Evolutionary conservation across 1,140 invertebrate genomes (phyloP).

Genomic region (Drosophila ficusphila): DNA sequence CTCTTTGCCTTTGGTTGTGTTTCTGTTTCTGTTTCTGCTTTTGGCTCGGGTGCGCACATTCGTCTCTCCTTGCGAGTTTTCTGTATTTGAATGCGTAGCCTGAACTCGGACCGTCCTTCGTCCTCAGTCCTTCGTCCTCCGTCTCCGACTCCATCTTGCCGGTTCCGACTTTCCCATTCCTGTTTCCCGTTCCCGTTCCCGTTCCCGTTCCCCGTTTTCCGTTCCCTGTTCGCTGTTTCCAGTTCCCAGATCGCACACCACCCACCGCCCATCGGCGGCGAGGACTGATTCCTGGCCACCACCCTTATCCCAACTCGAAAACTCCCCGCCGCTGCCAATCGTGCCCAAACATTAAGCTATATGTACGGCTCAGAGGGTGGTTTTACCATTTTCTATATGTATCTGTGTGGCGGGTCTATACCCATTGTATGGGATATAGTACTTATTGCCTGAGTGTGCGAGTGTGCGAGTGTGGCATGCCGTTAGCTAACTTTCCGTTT

Average conservation of each 20-base stretch:
- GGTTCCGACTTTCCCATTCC: slow-evolving; percentile 11
- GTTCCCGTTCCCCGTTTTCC: too few species aligned
- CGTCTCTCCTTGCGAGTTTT: slow-evolving; percentile 73
- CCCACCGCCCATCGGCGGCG: slow-evolving; percentile 17
- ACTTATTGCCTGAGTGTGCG: slow-evolving; percentile 50
- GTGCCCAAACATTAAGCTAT: slow-evolving; percentile 64
- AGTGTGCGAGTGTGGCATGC: slow-evolving; percentile 49
- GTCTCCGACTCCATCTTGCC: slow-evolving; percentile 3
- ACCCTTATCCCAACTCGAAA: slow-evolving; percentile 19
- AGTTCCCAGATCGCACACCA: background rate
- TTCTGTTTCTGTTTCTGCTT: slow-evolving; percentile 49
- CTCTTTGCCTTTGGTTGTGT: slow-evolving; percentile 40
- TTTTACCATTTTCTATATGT: slow-evolving; percentile 78
- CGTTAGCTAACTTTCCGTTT: slow-evolving; percentile 68
- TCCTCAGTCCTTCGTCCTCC: too few species aligned
- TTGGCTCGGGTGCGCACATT: slow-evolving; percentile 68
- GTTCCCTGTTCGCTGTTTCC: too few species aligned
- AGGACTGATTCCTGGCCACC: slow-evolving; percentile 22
- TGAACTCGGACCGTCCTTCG: slow-evolving; percentile 54
- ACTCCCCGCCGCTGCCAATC: slow-evolving; percentile 46
- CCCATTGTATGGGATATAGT: slow-evolving; percentile 64
- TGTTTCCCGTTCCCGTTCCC: too few species aligned
- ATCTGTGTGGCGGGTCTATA: slow-evolving; percentile 41
- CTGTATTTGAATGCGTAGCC: slow-evolving; percentile 76
- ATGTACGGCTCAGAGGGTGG: slow-evolving; percentile 60